Conservation (phyloP, 2,113 vertebrate genomes). For the Connochaetes taurinus region DNA sequence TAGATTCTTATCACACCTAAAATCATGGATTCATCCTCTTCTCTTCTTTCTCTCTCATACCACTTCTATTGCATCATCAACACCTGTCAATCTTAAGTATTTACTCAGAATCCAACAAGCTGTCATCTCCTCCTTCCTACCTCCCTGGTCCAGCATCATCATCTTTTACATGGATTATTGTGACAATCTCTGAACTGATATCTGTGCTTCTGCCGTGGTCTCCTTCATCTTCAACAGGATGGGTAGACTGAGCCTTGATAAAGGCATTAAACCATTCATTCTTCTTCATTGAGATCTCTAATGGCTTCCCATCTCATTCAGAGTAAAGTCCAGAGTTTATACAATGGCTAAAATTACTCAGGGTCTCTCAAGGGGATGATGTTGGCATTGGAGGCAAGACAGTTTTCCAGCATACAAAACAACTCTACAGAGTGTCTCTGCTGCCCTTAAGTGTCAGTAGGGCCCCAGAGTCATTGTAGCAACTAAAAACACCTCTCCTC, state of each 20-base stretch:
- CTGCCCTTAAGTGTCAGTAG: neutral
- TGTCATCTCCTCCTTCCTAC: neutral
- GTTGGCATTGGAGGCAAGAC: neutral
- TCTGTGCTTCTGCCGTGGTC: neutral
- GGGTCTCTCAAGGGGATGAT: neutral
- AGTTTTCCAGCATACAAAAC: neutral
- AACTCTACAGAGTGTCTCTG: neutral
- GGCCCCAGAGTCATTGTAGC: neutral
- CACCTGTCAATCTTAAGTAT: neutral
- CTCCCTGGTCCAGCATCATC: neutral
- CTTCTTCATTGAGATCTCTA: neutral
- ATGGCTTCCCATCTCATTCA: neutral
- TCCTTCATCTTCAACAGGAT: neutral
- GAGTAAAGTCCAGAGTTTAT: neutral
- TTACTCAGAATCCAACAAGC: neutral
- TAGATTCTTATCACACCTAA: neutral
- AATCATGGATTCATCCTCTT: neutral
- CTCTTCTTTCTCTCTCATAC: neutral
- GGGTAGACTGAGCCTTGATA: neutral
- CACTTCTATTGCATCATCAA: neutral
- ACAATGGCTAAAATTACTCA: neutral
- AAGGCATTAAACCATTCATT: neutral
- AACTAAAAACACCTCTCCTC: neutral
- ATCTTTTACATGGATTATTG: neutral
- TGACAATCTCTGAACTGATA: neutral